phyloP scores from a whole-genome alignment of 2,888 invertebrate genomes.

The Hydropsyche betteni region DNA sequence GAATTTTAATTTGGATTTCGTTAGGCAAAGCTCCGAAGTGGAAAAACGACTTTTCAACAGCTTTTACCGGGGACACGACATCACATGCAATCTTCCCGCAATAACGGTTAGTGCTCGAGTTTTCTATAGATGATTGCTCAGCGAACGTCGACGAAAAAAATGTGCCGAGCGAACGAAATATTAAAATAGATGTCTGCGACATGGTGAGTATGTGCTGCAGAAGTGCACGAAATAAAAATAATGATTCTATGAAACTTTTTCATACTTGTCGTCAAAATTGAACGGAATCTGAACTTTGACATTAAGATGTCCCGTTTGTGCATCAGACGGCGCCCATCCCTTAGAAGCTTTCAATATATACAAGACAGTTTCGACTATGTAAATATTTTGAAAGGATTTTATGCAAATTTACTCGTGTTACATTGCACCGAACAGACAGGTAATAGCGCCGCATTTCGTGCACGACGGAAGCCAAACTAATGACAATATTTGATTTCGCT shows the following conservation, averaged over 20 bases:
- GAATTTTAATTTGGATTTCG: neutral
- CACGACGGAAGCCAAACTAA: conserved; percentile 33
- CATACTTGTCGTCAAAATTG: too few relatives aligned
- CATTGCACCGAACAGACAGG: conserved; percentile 43
- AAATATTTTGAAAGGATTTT: conserved; percentile 47
- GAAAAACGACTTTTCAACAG: conserved; percentile 28
- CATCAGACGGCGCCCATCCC: neutral
- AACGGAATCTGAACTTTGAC: too few relatives aligned
- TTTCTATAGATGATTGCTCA: conserved; percentile 35
- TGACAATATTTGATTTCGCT: conserved; percentile 44
- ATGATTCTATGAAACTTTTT: too few relatives aligned
- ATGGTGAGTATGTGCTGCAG: neutral
- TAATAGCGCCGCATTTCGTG: conserved; percentile 20
- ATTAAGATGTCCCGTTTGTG: too few relatives aligned
- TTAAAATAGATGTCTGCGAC: neutral
- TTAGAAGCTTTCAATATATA: conserved; percentile 10
- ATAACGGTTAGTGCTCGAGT: conserved; percentile 36
- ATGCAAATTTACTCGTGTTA: conserved; percentile 47
- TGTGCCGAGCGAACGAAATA: too few relatives aligned
- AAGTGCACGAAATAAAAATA: neutral
- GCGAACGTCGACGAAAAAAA: too few relatives aligned
- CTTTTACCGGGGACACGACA: conserved; percentile 37
- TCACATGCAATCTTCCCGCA: conserved; percentile 44
- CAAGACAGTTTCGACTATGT: conserved; percentile 22
- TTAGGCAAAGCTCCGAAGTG: neutral